Evolutionary conservation across 1,140 invertebrate genomes (phyloP).

Genomic region (Andricus grossulariae): DNA sequence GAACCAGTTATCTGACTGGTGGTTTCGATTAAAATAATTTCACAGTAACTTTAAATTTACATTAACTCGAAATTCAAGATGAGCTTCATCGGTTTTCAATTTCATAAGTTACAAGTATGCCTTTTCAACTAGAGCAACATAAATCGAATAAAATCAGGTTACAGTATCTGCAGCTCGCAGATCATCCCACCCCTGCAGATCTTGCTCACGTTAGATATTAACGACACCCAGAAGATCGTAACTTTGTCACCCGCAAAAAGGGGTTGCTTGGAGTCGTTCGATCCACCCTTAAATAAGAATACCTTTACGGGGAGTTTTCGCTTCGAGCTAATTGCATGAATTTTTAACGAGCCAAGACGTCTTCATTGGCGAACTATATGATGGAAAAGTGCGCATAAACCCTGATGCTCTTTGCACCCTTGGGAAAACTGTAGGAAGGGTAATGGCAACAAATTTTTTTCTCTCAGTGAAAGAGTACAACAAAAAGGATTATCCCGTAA

Average conservation of each 20-base stretch:
- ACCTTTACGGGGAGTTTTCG: slow-evolving; percentile 22
- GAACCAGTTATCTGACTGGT: too few relatives aligned
- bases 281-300: slow-evolving; percentile 25
- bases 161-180: slow-evolving; percentile 41
- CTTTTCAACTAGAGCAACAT: not conserved
- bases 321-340: slow-evolving; percentile 59
- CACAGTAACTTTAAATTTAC: too few relatives aligned
- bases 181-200: not conserved
- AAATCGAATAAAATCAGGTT: slow-evolving; percentile 51
- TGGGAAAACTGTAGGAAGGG: slow-evolving; percentile 35
- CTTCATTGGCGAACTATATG: slow-evolving; percentile 58
- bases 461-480: not conserved
- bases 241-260: slow-evolving; percentile 62
- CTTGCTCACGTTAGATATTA: slow-evolving; percentile 49
- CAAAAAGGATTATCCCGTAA: not conserved
- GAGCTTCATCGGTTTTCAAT: too few relatives aligned
- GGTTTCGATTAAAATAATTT: too few relatives aligned
- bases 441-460: not conserved
- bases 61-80: too few relatives aligned
- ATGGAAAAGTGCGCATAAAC: slow-evolving; percentile 41
- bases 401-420: slow-evolving; percentile 36
- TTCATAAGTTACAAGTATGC: too few relatives aligned
- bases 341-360: slow-evolving; percentile 60
- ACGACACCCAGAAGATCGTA: slow-evolving; percentile 54
- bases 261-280: slow-evolving; percentile 43